Conservation (phyloP, 2,797 vertebrate species). For the Myotis daubentonii region DNA sequence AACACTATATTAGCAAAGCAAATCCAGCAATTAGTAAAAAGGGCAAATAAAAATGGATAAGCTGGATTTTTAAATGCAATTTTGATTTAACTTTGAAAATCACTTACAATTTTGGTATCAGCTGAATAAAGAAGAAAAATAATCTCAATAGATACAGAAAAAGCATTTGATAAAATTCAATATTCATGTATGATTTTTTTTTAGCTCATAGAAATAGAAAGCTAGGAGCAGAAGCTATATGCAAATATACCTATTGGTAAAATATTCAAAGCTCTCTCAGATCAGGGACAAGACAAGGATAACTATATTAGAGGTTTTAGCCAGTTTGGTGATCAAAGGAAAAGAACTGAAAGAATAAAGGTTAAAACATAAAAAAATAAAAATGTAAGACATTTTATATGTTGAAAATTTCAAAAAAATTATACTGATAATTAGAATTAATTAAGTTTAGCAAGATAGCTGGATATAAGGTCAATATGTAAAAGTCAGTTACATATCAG, state of each 20-base stretch:
- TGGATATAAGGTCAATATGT: neutral
- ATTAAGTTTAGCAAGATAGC: neutral
- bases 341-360: neutral
- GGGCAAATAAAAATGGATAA: neutral
- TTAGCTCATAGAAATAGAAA: neutral
- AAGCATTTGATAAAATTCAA: neutral
- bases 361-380: neutral
- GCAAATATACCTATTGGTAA: neutral
- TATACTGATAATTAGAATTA: neutral
- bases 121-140: neutral
- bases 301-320: neutral
- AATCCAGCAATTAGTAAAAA: neutral
- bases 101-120: neutral
- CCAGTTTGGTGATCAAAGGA: neutral
- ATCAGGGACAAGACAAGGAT: conserved; percentile 2
- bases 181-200: neutral
- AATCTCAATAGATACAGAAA: neutral
- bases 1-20: neutral
- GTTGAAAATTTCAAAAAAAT: neutral
- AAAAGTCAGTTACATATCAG: neutral
- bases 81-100: conserved; percentile 29
- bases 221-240: neutral
- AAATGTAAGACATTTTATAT: neutral
- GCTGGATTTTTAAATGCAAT: conserved; percentile 13
- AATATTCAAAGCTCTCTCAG: neutral